Base-by-base conservation (phyloP, 2,113 vertebrate species). In the Isichthys henryi region DNA sequence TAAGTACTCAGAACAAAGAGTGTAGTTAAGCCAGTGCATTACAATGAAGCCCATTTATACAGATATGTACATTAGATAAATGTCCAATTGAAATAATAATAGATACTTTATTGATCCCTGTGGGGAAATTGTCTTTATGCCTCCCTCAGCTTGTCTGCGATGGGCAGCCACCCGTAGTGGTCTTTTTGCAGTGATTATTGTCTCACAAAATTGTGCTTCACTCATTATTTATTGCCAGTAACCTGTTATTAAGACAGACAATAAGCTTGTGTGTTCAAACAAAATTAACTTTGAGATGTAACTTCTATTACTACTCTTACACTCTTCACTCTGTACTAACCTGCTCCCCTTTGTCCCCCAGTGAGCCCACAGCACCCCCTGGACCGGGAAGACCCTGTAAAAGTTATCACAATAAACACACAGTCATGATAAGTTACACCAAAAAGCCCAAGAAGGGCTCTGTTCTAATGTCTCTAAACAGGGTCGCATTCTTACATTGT, bases 261-360 rank as follows among this genome's bases (percentile, higher is more conserved):
- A 43, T 62, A 62, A 11, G 35, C 21, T 45, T n/a, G 56, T 46
- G 17, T 66, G 35, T 15, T 66, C 43, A 66, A 46, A 48, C 13
- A 70, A 48, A 88, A 45, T 46, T 11, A 46, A 23, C 23, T n/a
- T 84, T 21, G 21, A 48, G 19, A 10, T 46, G 43, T n/a, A 45
- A 45, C n/a, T 88, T 46, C 53, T 56, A 56, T 19, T 21, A 6
- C 19, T 56, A 19, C 5, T 56, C 53, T 56, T 21, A 3, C 70
- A 17, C 86, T 19, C 27, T 87, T 43, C 52, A 39, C 39, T 19
- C 10, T 3, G 43, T 80, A 94, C 95, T 7, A 3, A 98, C 97
- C 96, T 95, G 96, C 87, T 97, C 93, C 50, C 97, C 97, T 92
- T 97, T 98, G 53, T 7, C 88, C 48, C 97, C 97, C 0, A 48